These are phyloP conservation scores for Anhinga rufa DNA, from an alignment of 2,113 vertebrate species.

Conservation along the genomic window DNA sequence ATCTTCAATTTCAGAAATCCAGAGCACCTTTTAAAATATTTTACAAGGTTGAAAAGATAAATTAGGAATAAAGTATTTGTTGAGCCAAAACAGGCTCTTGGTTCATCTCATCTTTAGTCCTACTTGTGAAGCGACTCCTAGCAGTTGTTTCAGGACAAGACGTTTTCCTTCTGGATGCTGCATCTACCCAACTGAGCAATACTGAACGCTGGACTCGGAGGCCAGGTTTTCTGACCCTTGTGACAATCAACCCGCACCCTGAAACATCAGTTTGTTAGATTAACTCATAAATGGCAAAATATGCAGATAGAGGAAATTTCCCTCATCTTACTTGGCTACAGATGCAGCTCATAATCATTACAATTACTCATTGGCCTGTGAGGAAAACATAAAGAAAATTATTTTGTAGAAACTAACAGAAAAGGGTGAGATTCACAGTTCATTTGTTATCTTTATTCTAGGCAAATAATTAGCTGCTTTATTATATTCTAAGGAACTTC, in stretches of 20 bases:
- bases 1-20: background rate
- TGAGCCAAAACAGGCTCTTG: background rate
- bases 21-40: background rate
- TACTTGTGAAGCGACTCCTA: background rate
- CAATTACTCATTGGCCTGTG: slow-evolving; percentile 26
- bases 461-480: slow-evolving; percentile 24
- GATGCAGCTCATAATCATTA: slow-evolving; percentile 20
- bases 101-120: background rate
- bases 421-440: slow-evolving; percentile 18
- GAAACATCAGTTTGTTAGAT: background rate
- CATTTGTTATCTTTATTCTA: background rate
- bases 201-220: background rate
- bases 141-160: background rate
- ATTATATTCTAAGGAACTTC: slow-evolving; percentile 7
- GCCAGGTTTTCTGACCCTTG: background rate
- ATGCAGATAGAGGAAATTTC: background rate
- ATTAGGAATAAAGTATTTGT: background rate
- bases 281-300: background rate
- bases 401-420: slow-evolving; percentile 1
- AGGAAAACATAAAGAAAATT: slow-evolving; percentile 10
- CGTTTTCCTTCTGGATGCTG: background rate
- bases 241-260: background rate
- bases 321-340: background rate
- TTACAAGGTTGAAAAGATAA: background rate
- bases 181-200: background rate